phyloP scores from a whole-genome alignment of 2,113 vertebrate genomes.

The Lepus europaeus region DNA sequence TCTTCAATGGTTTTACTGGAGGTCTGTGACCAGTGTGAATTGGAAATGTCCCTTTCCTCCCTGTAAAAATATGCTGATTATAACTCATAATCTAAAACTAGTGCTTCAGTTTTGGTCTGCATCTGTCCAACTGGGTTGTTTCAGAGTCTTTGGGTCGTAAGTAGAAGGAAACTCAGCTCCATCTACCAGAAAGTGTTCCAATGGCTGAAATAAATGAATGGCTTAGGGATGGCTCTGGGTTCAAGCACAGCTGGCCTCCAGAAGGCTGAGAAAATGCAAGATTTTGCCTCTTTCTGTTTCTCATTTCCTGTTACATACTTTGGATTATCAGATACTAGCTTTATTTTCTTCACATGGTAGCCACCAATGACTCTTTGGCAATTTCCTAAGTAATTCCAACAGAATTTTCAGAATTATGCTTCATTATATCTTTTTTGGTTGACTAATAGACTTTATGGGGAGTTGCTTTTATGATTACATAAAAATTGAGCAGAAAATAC shows the following conservation, averaged over 20 bases:
- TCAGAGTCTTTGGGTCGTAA: neutral
- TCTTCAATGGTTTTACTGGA: neutral
- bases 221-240: neutral
- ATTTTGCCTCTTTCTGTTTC: neutral
- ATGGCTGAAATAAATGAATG: neutral
- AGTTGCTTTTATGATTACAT: neutral
- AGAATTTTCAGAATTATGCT: neutral
- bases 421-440: neutral
- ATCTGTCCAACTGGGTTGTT: neutral
- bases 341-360: neutral
- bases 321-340: neutral
- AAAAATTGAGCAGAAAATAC: slow-evolving; percentile 20
- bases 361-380: neutral
- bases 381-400: neutral
- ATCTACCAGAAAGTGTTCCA: neutral
- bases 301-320: neutral
- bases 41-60: neutral
- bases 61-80: slow-evolving; percentile 13
- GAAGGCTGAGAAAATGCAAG: neutral
- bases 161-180: neutral
- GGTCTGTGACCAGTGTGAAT: neutral
- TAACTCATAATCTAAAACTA: slow-evolving; percentile 15
- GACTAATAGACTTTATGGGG: neutral
- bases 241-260: neutral
- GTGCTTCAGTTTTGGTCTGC: neutral